Base-by-base conservation (phyloP, 2,888 invertebrate genomes). In the Spisula subtruncata region DNA sequence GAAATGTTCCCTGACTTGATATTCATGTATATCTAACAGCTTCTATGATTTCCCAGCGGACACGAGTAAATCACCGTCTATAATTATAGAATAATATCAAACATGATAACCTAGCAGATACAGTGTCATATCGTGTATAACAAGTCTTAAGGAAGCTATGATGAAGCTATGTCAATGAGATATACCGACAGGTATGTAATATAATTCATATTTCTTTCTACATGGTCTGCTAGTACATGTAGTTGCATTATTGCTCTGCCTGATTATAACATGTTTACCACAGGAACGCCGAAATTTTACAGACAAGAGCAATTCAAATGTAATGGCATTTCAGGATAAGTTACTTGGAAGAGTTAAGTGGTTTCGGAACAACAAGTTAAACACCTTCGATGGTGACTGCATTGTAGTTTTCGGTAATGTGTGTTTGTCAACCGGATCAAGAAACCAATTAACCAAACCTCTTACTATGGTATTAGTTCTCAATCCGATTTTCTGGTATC, bases 1-100 rank as follows among this genome's bases (percentile, higher is more conserved):
- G 75, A 82, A 82, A 89, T 71, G n/a, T 85, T 75, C 71, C 29
- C 82, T 71, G 79, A 85, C 88, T 83, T 85, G 82, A 60, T 88
- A 84, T 88, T 82, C 88, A 83, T 86, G 90, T 88, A 86, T 90
- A 88, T 90, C 81, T 88, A 86, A 85, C 75, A 10, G 75, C 88
- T 86, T 90, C 86, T 81, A 56, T 88, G 90, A 90, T 90, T 90
- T 90, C 90, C 90, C 90, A 54, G 14, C 14, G 90, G 81, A 79
- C 54, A n/a, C 1, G 29, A 56, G 5, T 25, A n/a, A 2, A 81
- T 66, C 81, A 60, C 81, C 32, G 51, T 29, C 51, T 35, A 25
- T 54, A 79, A 80, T 85, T 80, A 85, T 54, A 46, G 56, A n/a
- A 79, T 56, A 54, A 80, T 80, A 79, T 35, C 5, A 29, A 29